Conservation (phyloP, 1,140 invertebrate species). For the Zaprionus vittiger region DNA sequence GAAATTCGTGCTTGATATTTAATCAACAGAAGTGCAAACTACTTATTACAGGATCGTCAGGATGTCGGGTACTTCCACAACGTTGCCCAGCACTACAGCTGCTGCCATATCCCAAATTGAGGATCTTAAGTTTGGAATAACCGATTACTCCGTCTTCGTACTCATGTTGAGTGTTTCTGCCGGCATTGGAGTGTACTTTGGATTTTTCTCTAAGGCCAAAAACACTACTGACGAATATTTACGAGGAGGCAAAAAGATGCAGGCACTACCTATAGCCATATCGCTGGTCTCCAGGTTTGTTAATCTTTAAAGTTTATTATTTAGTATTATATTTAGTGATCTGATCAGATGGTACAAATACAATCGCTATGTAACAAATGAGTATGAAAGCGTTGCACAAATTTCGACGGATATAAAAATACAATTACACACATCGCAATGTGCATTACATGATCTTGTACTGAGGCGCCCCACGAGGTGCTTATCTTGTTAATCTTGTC, state of each 20-base stretch:
- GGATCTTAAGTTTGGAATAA: slow-evolving; percentile 82
- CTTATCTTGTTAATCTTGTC: slow-evolving; percentile 33
- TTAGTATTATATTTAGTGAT: background rate
- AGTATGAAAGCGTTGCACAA: background rate
- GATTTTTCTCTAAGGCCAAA: slow-evolving; percentile 84
- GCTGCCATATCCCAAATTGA: slow-evolving; percentile 18
- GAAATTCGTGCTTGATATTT: background rate
- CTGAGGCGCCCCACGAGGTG: background rate
- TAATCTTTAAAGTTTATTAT: background rate
- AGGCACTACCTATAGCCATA: slow-evolving; percentile 88
- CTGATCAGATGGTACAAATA: background rate
- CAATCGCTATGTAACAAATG: background rate
- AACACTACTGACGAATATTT: slow-evolving; percentile 86
- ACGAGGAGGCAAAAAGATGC: slow-evolving; percentile 87
- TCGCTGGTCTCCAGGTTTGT: slow-evolving; percentile 87
- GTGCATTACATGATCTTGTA: background rate
- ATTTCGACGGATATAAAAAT: too few relatives aligned
- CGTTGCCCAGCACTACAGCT: slow-evolving; percentile 40
- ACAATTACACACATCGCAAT: background rate
- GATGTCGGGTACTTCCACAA: slow-evolving; percentile 37
- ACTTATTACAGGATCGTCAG: background rate
- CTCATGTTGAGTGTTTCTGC: slow-evolving; percentile 87
- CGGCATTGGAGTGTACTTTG: slow-evolving; percentile 89
- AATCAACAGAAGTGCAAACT: background rate
- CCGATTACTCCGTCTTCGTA: slow-evolving; percentile 87